Evolutionary conservation across 2,888 invertebrate genomes (phyloP).

Genomic region (Harpagoxenus sublaevis): DNA sequence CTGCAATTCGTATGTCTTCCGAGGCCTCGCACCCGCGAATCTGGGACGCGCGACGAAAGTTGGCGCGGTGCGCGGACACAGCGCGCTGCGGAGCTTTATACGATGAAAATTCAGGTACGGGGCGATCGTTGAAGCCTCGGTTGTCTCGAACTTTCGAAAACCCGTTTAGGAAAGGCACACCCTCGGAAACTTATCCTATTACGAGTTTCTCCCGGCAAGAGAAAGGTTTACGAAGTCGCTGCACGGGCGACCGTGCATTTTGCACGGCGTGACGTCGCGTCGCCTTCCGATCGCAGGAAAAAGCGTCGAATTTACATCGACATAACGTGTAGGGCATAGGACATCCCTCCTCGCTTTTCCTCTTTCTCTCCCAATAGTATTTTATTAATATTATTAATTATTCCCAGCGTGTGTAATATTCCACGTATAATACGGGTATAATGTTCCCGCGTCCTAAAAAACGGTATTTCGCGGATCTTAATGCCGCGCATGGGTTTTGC

Average conservation of each 20-base stretch:
- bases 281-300: conserved; percentile 9
- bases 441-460: background rate
- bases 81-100: conserved; percentile 6
- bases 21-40: conserved; percentile 16
- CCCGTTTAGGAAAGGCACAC: conserved; percentile 74
- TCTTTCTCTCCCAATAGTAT: background rate
- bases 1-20: conserved; percentile 34
- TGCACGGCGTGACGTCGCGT: conserved; percentile 2
- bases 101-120: conserved; percentile 66
- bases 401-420: background rate
- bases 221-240: conserved; percentile 45
- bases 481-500: background rate
- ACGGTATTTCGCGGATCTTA: background rate
- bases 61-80: background rate
- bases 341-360: background rate
- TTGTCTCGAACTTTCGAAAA: conserved; percentile 74
- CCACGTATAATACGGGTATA: background rate
- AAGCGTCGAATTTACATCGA: conserved; percentile 16
- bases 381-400: conserved; percentile 31
- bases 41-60: conserved; percentile 35
- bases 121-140: conserved; percentile 72
- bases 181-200: conserved; percentile 80
- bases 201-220: conserved; percentile 70
- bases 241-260: conserved; percentile 33
- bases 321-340: background rate